Evolutionary conservation across 2,113 vertebrate species (phyloP), one percentile per base, ranked within the genome.

Genomic region (Muntiacus muntjak): DNA sequence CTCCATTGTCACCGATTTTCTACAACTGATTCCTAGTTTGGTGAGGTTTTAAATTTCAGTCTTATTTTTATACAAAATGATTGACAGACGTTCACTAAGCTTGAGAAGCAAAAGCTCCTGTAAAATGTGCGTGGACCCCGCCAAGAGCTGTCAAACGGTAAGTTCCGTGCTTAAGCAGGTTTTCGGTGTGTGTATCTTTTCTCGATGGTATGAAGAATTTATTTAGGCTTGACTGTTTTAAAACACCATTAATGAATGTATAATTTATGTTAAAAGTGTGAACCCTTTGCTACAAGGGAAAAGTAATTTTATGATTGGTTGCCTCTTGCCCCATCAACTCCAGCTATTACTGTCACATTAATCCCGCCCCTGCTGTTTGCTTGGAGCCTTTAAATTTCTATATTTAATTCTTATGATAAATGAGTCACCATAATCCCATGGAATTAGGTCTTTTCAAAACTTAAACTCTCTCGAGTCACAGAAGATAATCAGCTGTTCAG

Each of bases 21-120:
- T 58, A 15, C 78, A 95, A 55, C 28, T 50, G 89, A 76, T 15
- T 74, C 96, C 91, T 96, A 47, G 62, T 45, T 95, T 71, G 43
- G 54, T 60, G 89, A 89, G 15, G 2, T 1, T 93, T 96, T 71
- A 13, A 57, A 83, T 58, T 91, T 33, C 55, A 36, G 91, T 89
- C 62, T 96, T 76, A 82, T 89, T 98, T 98, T 98, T 98, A 2
- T 97, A 89, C 94, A 82, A 94, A 96, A 55, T 28, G 78, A 82
- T 28, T 71, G 60, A 58, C 78, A 87, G 78, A 58, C 89, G 50
- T 74, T 10, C 36, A 74, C 33, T 58, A 54, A 93, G 87, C 76
- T 58, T 52, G 64, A 94, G 90, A 74, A 93, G 92, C 93, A 92
- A n/a, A 92, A 64, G 84, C 19, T 40, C 47, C 81, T 15, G 17